These are phyloP conservation scores for Hippocampus kuda DNA, from an alignment of 2,797 vertebrate genomes.

Conservation along the genomic window DNA sequence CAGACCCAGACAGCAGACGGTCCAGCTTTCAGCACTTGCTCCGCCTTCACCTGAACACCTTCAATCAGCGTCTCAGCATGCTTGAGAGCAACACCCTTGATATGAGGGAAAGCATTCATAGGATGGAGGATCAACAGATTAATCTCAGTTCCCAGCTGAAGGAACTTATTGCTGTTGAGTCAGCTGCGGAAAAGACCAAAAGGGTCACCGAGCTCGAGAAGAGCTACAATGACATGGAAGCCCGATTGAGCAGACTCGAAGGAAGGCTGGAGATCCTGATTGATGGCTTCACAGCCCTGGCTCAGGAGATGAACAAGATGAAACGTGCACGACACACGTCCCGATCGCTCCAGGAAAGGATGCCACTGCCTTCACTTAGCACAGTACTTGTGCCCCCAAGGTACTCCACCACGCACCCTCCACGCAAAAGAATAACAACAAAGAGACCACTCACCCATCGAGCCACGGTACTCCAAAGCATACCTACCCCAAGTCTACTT, in stretches of 20 bases:
- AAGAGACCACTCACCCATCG: slow-evolving; percentile 19
- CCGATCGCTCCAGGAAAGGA: slow-evolving; percentile 33
- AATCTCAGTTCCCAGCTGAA: slow-evolving; percentile 49
- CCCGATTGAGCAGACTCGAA: slow-evolving; percentile 55
- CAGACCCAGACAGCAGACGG: slow-evolving; percentile 40
- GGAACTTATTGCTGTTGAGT: slow-evolving; percentile 33
- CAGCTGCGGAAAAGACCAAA: slow-evolving; percentile 37
- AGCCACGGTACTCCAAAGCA: slow-evolving; percentile 43
- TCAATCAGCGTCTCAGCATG: slow-evolving; percentile 64
- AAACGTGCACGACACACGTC: slow-evolving; percentile 48
- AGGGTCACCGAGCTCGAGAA: slow-evolving; percentile 45
- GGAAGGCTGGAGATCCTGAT: slow-evolving; percentile 66
- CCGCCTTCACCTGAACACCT: slow-evolving; percentile 57
- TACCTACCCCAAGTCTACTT: slow-evolving; percentile 37
- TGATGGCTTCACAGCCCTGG: slow-evolving; percentile 64
- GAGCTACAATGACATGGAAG: slow-evolving; percentile 54
- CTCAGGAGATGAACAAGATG: slow-evolving; percentile 67
- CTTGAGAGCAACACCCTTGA: slow-evolving; percentile 64
- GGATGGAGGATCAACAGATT: slow-evolving; percentile 49
- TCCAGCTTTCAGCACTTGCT: slow-evolving; percentile 59
- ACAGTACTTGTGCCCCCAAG: slow-evolving; percentile 15
- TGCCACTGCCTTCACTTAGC: slow-evolving; percentile 17
- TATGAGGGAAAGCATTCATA: slow-evolving; percentile 55
- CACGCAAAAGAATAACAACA: slow-evolving; percentile 18
- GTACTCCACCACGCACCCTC: slow-evolving; percentile 22